Evolutionary conservation across 2,797 vertebrate genomes (phyloP), one percentile per base, ranked within the genome.

Genomic region (Paedocypris micromegethes): DNA sequence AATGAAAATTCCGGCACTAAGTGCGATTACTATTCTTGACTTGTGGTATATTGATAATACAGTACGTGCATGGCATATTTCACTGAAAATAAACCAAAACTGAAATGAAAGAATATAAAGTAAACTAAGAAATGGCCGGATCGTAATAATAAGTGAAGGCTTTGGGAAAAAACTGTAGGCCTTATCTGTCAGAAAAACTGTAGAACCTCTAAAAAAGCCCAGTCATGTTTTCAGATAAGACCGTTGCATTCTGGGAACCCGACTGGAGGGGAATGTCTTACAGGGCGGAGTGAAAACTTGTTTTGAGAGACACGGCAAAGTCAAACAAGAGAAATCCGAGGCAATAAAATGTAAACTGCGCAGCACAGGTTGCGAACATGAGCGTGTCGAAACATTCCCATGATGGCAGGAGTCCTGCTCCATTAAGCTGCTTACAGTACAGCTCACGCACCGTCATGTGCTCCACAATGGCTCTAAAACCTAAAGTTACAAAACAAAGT

Each of bases 381-480:
- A 46, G 8, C 8, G 46, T 9, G 63, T 44, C 45, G 51, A 54
- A 64, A 64, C 63, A 64, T 38, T 64, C 5, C 43, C 40, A 4
- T 39, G 51, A 45, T 44, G 47, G 47, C 42, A 47, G 37, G 5
- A 65, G 49, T 55, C 63, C 55, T 55, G 45, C 50, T 45, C 3
- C 63, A 47, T 7, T 65, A 65, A 65, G 51, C 63, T 55, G 63
- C 44, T 55, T 65, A 55, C 37, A 54, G 63, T 54, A n/a, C 56
- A 42, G 60, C 6, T 9, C 48, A 57, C 48, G 61, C 41, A 41
- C 8, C 58, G 5, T 40, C 47, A 53, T 23, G 23, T 23, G 23
- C 23, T 23, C 23, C 23, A 23, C 23, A 23, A 23, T 23, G 23
- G 23, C 23, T 23, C 23, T 23, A 23, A 23, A 23, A 23, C 23